phyloP scores from a whole-genome alignment of 2,888 invertebrate species.

The Odontocolon sp. region DNA sequence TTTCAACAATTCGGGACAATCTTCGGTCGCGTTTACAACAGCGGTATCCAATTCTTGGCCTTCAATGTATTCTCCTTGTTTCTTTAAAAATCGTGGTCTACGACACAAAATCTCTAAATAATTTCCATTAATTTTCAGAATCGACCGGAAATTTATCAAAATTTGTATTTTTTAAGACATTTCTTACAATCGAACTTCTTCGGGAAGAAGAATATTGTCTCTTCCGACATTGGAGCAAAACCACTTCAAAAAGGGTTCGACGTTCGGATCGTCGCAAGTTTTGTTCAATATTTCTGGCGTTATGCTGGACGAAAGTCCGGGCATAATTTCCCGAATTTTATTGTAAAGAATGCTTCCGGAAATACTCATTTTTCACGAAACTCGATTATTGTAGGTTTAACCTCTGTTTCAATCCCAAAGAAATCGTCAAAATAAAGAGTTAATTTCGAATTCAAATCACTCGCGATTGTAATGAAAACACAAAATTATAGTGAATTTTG shows the following conservation, averaged over 20 bases:
- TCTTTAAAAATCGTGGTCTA: no score
- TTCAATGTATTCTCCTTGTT: constrained; percentile 69
- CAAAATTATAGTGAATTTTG: no score
- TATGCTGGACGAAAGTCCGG: constrained; percentile 67
- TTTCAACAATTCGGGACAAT: constrained; percentile 72
- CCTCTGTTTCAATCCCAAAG: no score
- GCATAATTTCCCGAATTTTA: constrained; percentile 71
- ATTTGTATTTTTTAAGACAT: no score
- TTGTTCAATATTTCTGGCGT: constrained; percentile 70
- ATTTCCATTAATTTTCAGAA: no score
- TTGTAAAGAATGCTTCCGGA: constrained; percentile 66
- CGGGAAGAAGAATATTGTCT: constrained; percentile 73
- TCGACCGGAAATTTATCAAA: no score
- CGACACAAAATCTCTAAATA: no score
- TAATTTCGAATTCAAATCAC: no score
- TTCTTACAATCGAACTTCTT: constrained; percentile 73
- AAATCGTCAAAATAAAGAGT: no score
- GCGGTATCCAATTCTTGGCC: constrained; percentile 71
- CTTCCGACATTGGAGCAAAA: constrained; percentile 71
- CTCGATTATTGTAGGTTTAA: no score
- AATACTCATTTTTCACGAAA: constrained; percentile 64
- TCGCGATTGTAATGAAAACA: no score
- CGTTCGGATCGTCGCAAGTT: constrained; percentile 68
- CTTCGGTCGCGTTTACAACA: constrained; percentile 67
- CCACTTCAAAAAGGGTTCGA: constrained; percentile 76